These are phyloP conservation scores for Pharmacophagus antenor DNA, from an alignment of 2,888 invertebrate species.

Conservation along the genomic window DNA sequence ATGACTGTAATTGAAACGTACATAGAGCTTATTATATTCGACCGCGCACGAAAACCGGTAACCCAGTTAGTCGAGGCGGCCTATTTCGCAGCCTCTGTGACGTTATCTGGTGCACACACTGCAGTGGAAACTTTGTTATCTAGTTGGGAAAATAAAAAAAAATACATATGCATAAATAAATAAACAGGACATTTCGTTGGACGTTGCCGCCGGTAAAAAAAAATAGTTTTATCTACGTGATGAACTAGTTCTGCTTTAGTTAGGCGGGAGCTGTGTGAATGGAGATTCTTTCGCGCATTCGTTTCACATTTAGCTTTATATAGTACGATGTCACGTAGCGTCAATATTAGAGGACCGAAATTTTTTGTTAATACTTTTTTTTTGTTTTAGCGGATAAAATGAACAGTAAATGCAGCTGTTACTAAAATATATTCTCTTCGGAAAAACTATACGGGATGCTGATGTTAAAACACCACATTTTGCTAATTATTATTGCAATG, in stretches of 20 bases:
- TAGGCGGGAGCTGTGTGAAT: neutral
- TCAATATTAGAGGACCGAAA: neutral
- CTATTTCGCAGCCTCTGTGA: conserved; percentile 32
- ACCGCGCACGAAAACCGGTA: conserved; percentile 37
- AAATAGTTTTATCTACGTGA: neutral
- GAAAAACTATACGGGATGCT: too few relatives aligned
- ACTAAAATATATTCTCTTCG: neutral
- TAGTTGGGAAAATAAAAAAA: conserved; percentile 17
- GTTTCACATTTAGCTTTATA: neutral
- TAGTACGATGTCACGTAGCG: neutral
- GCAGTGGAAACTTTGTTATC: conserved; percentile 22
- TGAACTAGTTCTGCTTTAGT: neutral
- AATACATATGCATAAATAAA: too few relatives aligned
- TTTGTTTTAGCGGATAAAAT: neutral
- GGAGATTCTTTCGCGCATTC: neutral
- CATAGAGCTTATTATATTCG: conserved; percentile 16
- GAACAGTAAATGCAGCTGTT: neutral
- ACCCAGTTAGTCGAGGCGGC: conserved; percentile 45
- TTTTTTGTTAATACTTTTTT: neutral
- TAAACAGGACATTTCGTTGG: conserved; percentile 7
- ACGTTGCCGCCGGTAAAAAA: conserved; percentile 1
- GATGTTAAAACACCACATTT: too few relatives aligned
- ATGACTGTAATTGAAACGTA: conserved; percentile 2
- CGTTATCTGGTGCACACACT: conserved; percentile 14
- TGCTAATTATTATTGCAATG: too few relatives aligned